phyloP scores from a whole-genome alignment of 2,797 vertebrate species.

The Prunella strophiata region DNA sequence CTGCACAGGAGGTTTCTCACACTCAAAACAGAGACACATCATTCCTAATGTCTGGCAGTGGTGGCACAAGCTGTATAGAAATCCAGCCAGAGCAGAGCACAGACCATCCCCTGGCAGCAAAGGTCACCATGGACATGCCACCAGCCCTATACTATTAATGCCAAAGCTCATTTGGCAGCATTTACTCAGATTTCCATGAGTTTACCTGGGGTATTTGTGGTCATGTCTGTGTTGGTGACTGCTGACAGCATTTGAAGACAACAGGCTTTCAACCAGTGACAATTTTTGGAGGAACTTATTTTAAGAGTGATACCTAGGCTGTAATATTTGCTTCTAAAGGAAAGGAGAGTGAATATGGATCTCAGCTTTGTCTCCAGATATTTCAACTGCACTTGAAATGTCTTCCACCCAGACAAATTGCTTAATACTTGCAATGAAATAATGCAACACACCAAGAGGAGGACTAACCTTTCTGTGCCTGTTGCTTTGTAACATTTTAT shows the following conservation, averaged over 20 bases:
- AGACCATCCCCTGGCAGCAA: not conserved
- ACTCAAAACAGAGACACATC: not conserved
- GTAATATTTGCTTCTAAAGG: not conserved
- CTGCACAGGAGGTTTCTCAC: not conserved
- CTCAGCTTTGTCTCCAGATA: not conserved
- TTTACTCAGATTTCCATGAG: not conserved
- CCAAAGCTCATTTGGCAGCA: not conserved
- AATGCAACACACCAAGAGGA: not conserved
- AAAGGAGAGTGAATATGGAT: not conserved
- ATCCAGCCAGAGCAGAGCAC: not conserved
- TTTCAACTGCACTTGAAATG: not conserved
- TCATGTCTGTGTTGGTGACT: not conserved
- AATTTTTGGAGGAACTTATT: not conserved
- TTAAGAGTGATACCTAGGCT: not conserved
- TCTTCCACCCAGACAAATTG: not conserved
- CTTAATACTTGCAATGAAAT: not conserved
- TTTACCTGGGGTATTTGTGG: not conserved
- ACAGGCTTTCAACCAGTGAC: not conserved
- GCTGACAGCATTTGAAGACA: not conserved
- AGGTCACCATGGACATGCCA: not conserved
- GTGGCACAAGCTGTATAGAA: not conserved
- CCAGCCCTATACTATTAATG: not conserved
- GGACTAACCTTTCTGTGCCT: not conserved
- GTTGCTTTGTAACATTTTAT: not conserved
- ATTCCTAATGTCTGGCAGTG: not conserved